Evolutionary conservation across 2,888 invertebrate species (phyloP).

Genomic region (Eupithecia dodoneata): DNA sequence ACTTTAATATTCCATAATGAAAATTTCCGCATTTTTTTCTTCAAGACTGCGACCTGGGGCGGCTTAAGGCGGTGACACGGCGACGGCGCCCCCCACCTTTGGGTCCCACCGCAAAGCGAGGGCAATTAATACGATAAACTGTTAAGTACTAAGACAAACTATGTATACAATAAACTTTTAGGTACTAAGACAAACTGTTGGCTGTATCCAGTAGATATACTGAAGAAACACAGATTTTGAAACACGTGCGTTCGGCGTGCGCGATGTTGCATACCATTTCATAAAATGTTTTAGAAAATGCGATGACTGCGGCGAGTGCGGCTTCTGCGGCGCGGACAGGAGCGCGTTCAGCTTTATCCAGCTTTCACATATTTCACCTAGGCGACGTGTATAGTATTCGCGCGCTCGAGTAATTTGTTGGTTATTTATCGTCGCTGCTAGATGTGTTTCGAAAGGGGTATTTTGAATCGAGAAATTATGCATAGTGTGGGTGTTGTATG

Average conservation of each 20-base stretch:
- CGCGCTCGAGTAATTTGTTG: constrained; percentile 76
- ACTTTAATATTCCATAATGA: too few species aligned
- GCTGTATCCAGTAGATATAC: background rate
- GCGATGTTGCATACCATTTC: too few species aligned
- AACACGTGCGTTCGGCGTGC: too few species aligned
- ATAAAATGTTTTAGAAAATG: too few species aligned
- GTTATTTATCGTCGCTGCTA: constrained; percentile 75
- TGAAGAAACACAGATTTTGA: background rate
- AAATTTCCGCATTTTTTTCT: too few species aligned
- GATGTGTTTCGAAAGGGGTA: constrained; percentile 76
- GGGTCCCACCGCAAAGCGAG: background rate
- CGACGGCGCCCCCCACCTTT: background rate
- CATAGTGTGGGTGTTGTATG: constrained; percentile 77
- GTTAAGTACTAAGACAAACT: too few species aligned
- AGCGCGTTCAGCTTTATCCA: background rate
- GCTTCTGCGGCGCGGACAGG: too few species aligned
- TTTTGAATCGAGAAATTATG: constrained; percentile 80
- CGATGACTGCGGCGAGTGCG: too few species aligned
- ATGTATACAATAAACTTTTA: too few species aligned
- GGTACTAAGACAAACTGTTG: too few species aligned
- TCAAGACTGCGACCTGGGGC: too few species aligned
- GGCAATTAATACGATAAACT: background rate
- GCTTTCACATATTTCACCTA: constrained; percentile 11
- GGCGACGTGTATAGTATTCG: constrained; percentile 48
- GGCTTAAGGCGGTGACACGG: too few species aligned